These are phyloP conservation scores for Oscheius sp. DNA, from an alignment of 2,888 invertebrate genomes.

Conservation along the genomic window DNA sequence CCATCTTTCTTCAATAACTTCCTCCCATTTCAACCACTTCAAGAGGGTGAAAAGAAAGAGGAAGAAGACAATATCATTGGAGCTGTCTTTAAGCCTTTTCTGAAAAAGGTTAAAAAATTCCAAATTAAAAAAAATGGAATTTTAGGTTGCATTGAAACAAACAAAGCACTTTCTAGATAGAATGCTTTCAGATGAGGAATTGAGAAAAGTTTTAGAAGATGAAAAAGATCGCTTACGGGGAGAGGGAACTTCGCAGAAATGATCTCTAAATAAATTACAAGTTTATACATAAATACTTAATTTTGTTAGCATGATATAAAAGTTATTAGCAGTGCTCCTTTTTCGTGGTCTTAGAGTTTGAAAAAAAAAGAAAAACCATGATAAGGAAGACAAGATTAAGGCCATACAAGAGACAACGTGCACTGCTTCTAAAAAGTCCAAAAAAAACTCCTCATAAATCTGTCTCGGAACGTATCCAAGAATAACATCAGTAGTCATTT, in stretches of 20 bases:
- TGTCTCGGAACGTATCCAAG: too few relatives aligned
- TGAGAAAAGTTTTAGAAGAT: not conserved
- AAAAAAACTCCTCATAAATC: too few relatives aligned
- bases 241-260: slow-evolving; percentile 10
- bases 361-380: too few relatives aligned
- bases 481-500: too few relatives aligned
- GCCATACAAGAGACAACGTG: too few relatives aligned
- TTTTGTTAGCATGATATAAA: too few relatives aligned
- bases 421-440: too few relatives aligned
- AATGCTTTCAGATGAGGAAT: slow-evolving; percentile 40
- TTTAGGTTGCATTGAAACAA: slow-evolving; percentile 48
- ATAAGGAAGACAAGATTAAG: too few relatives aligned
- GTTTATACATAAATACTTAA: too few relatives aligned
- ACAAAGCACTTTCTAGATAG: slow-evolving; percentile 48
- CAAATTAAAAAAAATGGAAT: not conserved
- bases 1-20: slow-evolving; percentile 44
- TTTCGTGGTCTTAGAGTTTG: too few relatives aligned
- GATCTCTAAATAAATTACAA: slow-evolving; percentile 20
- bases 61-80: slow-evolving; percentile 33
- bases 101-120: slow-evolving; percentile 39
- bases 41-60: slow-evolving; percentile 5
- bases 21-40: slow-evolving; percentile 31
- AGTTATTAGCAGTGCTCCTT: too few relatives aligned
- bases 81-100: slow-evolving; percentile 49
- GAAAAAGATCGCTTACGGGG: slow-evolving; percentile 17